Evolutionary conservation across 2,113 vertebrate species (phyloP).

Genomic region (Carassius carassius): DNA sequence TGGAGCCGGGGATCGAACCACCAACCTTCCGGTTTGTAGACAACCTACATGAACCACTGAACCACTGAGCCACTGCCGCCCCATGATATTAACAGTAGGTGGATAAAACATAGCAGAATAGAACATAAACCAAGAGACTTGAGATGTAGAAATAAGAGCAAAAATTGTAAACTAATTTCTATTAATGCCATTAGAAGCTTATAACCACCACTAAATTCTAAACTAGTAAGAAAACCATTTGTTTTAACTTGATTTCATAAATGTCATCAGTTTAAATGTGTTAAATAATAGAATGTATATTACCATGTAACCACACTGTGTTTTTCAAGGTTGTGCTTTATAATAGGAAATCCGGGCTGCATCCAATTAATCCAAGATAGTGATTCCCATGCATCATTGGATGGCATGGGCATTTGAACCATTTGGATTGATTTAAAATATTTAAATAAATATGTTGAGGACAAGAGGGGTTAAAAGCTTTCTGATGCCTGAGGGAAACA

Average conservation of each 20-base stretch:
- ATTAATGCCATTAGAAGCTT: not conserved
- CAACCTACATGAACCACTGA: too few species aligned
- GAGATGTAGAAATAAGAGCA: not conserved
- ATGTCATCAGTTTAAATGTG: not conserved
- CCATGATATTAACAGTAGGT: not conserved
- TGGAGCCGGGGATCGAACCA: too few species aligned
- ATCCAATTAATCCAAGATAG: not conserved
- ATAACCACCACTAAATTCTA: not conserved
- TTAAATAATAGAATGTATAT: not conserved
- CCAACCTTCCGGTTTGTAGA: too few species aligned
- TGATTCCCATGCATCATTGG: not conserved
- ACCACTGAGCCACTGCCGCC: too few species aligned
- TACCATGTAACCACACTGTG: not conserved
- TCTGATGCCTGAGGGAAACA: not conserved
- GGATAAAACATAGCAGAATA: not conserved
- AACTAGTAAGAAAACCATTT: too few species aligned
- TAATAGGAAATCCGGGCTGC: not conserved
- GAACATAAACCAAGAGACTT: not conserved
- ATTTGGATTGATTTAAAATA: not conserved
- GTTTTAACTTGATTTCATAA: too few species aligned
- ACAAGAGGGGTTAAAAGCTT: conserved; percentile 15
- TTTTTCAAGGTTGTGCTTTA: not conserved
- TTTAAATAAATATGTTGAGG: not conserved
- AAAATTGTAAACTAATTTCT: not conserved
- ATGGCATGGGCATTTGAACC: not conserved